A percentile compares a stretch with the other conserved stretches of the same genome.
Evolutionary conservation across 92 coral and sea anemone species (phyloP).

Genomic region (Zoanthus sociatus): DNA sequence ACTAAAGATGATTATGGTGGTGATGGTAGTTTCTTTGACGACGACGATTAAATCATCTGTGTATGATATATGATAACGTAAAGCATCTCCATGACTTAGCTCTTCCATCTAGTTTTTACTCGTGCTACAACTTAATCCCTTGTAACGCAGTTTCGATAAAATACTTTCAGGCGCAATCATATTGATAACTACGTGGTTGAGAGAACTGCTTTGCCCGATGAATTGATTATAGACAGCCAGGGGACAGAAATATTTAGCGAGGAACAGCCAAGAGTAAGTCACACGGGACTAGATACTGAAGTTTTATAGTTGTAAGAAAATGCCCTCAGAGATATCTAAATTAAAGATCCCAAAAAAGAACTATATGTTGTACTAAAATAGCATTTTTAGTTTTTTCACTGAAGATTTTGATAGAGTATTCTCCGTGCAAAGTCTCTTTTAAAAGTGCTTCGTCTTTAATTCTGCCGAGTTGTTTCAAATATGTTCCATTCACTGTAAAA

Average conservation of each 20-base stretch:
- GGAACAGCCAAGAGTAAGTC: conserved; percentile 80
- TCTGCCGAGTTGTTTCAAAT: not conserved
- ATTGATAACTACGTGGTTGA: conserved; percentile 77
- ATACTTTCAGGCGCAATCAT: conserved; percentile 73
- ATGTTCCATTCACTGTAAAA: too few relatives aligned
- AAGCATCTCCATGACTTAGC: not conserved
- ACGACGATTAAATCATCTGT: too few relatives aligned
- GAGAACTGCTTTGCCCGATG: conserved; percentile 79
- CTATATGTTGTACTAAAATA: too few relatives aligned
- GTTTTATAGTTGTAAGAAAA: too few relatives aligned
- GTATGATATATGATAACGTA: too few relatives aligned
- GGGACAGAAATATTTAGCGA: conserved; percentile 89
- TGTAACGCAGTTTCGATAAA: not conserved
- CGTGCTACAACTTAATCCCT: not conserved
- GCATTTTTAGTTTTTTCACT: too few relatives aligned
- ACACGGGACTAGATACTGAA: too few relatives aligned
- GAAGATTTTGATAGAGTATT: too few relatives aligned
- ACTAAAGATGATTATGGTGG: not conserved
- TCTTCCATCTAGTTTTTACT: not conserved
- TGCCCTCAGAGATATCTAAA: too few relatives aligned
- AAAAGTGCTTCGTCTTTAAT: not conserved
- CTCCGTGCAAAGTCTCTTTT: too few relatives aligned
- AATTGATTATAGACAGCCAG: conserved; percentile 70
- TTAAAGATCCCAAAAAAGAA: too few relatives aligned
- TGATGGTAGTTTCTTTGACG: too few relatives aligned